Conservation (phyloP, 1,140 invertebrate genomes). For the silkworm (Bombyx mori) region ASM3026992v2 NC_085129.1:13148501-13149000, state of each 20-base stretch:
- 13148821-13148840: no score
- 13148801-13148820: neutral
- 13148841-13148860: no score
- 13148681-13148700: constrained; percentile 9
- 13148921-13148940: no score
- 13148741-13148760: constrained; percentile 1
- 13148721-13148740: neutral
- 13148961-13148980: no score
- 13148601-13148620: neutral
- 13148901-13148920: no score
- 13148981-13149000: no score
- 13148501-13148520: no score
- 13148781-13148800: neutral
- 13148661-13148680: constrained; percentile 16
- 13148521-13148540: no score
- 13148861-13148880: no score
- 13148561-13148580: constrained; percentile 1
- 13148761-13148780: neutral
- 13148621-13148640: constrained; percentile 15
- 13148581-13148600: neutral
- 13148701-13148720: constrained; percentile 1
- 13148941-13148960: no score
- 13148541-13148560: neutral
- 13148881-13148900: no score
- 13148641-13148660: constrained; percentile 5